Conservation (phyloP, 2,797 vertebrate genomes). For the Synanceia verrucosa region DNA sequence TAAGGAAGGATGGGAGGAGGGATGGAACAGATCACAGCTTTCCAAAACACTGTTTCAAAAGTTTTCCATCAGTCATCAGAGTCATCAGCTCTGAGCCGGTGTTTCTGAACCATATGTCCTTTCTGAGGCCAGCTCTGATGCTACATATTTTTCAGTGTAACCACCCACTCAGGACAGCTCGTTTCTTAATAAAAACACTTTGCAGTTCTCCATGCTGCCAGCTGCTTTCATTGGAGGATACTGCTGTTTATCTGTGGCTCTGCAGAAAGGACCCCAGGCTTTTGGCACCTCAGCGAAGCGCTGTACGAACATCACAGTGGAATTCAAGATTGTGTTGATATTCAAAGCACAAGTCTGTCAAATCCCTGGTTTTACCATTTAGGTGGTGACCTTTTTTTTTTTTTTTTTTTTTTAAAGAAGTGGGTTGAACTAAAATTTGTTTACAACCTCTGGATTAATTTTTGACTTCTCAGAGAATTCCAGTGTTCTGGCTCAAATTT, state of each 20-base stretch:
- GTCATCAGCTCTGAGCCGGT: constrained; percentile 27
- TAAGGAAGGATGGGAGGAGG: too few species aligned
- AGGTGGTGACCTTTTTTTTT: neutral
- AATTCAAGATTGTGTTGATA: constrained; percentile 37
- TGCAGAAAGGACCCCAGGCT: constrained; percentile 14
- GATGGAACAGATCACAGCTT: constrained; percentile 18
- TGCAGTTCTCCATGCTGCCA: constrained; percentile 20
- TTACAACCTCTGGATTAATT: neutral
- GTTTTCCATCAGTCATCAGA: constrained; percentile 17
- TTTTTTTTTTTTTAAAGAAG: neutral
- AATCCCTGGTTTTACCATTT: neutral
- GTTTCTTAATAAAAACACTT: constrained; percentile 33
- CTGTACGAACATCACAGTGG: constrained; percentile 13
- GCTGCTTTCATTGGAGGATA: constrained; percentile 25
- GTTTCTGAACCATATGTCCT: constrained; percentile 16
- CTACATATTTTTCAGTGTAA: constrained; percentile 26
- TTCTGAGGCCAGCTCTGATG: constrained; percentile 25
- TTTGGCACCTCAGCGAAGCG: constrained; percentile 32
- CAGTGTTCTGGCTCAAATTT: too few species aligned
- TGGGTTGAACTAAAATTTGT: neutral
- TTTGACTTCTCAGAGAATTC: too few species aligned
- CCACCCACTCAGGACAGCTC: constrained; percentile 36
- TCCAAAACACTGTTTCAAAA: constrained; percentile 29
- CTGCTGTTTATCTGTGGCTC: constrained; percentile 38
- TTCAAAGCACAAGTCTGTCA: constrained; percentile 6